Conservation (phyloP, 2,888 invertebrate species). For the Lacanobia wlatinum region DNA sequence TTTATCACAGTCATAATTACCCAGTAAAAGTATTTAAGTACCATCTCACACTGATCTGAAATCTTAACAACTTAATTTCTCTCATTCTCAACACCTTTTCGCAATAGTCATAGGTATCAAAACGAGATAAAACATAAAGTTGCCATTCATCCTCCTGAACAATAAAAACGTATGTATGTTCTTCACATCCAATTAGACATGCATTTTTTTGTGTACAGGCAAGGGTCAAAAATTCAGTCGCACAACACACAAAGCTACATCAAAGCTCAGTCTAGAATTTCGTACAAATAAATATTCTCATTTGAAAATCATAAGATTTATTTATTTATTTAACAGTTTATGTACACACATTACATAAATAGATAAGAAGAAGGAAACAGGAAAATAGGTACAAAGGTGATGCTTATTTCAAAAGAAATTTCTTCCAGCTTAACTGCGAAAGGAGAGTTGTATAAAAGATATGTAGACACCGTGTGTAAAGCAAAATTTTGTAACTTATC, state of each 20-base stretch:
- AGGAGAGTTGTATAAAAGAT: too few relatives aligned
- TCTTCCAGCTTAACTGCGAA: too few relatives aligned
- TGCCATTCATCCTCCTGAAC: constrained; percentile 43
- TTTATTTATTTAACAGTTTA: too few relatives aligned
- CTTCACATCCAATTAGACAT: constrained; percentile 63
- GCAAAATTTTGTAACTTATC: too few relatives aligned
- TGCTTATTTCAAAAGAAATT: too few relatives aligned
- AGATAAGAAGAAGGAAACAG: too few relatives aligned
- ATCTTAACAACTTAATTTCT: constrained; percentile 35
- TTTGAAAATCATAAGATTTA: too few relatives aligned
- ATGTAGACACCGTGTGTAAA: too few relatives aligned
- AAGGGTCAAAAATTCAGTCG: neutral
- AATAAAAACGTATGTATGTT: constrained; percentile 39
- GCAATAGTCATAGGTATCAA: constrained; percentile 37
- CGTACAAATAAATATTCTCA: too few relatives aligned
- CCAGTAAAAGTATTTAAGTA: constrained; percentile 9
- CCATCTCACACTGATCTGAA: constrained; percentile 5
- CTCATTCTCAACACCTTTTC: constrained; percentile 23
- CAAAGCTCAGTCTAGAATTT: too few relatives aligned
- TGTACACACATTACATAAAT: too few relatives aligned
- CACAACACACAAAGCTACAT: neutral
- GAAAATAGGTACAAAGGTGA: too few relatives aligned
- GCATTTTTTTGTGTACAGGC: constrained; percentile 37
- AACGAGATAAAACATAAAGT: constrained; percentile 46
- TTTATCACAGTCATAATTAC: constrained; percentile 24